Base-by-base conservation (phyloP, 2,888 invertebrate genomes). In the Laspeyria flexula region DNA sequence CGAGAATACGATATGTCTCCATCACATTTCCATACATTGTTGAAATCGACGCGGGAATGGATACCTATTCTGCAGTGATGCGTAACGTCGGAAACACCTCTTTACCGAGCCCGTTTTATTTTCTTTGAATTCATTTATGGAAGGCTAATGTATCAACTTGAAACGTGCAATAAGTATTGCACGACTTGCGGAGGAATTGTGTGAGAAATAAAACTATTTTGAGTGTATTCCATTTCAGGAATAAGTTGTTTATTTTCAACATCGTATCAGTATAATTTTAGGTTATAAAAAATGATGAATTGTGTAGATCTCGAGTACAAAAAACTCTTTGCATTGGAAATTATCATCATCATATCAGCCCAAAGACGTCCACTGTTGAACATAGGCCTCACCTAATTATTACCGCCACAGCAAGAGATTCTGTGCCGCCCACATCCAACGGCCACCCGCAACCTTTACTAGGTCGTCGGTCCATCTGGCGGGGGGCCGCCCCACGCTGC, bases 21-120 rank as follows among this genome's bases (percentile, higher is more conserved):
- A 86, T 90, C 84, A 82, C 83, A 88, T 89, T 90, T 83, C 81
- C 85, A 87, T 88, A 89, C 79, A 84, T 86, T 86, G 83, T 75
- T 79, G 77, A 79, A 75, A 75, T 75, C 73, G 75, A 77, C 76
- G 77, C 71, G 72, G 75, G 55, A 68, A 81, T 77, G 72, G 74
- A 75, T 79, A 77, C 73, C 76, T 80, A 73, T 78, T 77, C 73
- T 75, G 77, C 79, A 79, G 72, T 79, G 81, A 81, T 75, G 81
- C 81, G 81, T 83, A 79, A 78, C 79, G 66, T 65, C 65, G 67
- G 70, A 73, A 80, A 80, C 79, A 81, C 76, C 77, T 72, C 72
- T 71, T 71, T 70, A 61, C 68, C 49, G 48, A 65, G 55, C 63
- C 58, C 63, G 56, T 70, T 71, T 70, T 70, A 68, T 73, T 60